Evolutionary conservation across 1,140 invertebrate species (phyloP).

Genomic region (Magallana angulata): DNA sequence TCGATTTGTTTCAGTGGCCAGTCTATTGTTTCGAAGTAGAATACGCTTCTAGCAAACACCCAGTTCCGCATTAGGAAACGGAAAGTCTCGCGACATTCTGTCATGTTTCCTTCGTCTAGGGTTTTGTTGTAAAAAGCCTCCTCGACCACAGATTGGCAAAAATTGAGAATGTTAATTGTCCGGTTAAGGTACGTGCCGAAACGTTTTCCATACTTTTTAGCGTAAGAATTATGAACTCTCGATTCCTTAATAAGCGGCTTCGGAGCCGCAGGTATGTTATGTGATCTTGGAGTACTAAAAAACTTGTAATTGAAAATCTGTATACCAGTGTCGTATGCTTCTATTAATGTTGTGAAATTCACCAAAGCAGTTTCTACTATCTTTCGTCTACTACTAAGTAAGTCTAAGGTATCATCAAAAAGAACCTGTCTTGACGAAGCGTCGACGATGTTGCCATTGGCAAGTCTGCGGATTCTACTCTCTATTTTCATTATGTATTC

Average conservation of each 20-base stretch:
- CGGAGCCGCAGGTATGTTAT: constrained; percentile 62
- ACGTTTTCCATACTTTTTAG: constrained; percentile 49
- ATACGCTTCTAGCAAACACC: constrained; percentile 52
- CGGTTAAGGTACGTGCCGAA: constrained; percentile 44
- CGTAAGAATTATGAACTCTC: constrained; percentile 56
- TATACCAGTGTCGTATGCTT: constrained; percentile 61
- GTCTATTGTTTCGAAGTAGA: constrained; percentile 61
- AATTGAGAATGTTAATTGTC: constrained; percentile 47
- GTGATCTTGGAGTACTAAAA: constrained; percentile 38
- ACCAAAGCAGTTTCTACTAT: constrained; percentile 56
- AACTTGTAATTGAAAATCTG: constrained; percentile 63
- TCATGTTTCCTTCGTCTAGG: constrained; percentile 41
- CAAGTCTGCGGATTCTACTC: constrained; percentile 50
- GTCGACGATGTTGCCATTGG: constrained; percentile 24
- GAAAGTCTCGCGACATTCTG: constrained; percentile 40
- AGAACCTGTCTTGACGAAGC: constrained; percentile 44
- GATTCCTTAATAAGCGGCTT: constrained; percentile 53
- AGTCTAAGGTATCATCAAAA: constrained; percentile 53
- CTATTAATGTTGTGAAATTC: constrained; percentile 62
- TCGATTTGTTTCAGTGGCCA: constrained; percentile 55
- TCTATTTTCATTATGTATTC: constrained; percentile 59
- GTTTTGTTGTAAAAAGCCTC: constrained; percentile 35
- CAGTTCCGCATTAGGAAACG: constrained; percentile 46
- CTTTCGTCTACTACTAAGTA: constrained; percentile 55
- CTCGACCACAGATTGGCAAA: constrained; percentile 15